Evolutionary conservation across 2,888 invertebrate genomes (phyloP), one percentile per base, ranked within the genome.

Genomic region (Sphaeridia pumilis): DNA sequence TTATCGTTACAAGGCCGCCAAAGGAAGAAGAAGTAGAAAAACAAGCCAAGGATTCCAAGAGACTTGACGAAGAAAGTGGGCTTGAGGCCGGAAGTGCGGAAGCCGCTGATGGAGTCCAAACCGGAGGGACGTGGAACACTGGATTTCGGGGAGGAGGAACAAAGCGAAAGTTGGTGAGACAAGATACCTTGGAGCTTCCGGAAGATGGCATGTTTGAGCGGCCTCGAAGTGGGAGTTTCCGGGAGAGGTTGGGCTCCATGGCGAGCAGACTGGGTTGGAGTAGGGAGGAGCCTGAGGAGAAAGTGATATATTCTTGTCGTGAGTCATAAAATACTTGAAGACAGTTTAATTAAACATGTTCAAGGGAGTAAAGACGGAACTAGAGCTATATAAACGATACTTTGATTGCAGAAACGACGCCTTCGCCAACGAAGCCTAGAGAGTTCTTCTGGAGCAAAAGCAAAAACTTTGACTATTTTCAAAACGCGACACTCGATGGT

Each of bases 401-500:
- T 7, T 5, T 4, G 3, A 17, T 38, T 41, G 3, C 49, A 49
- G 49, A 38, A 17, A 38, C 25, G 20, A 49, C 38, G 7, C 49
- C 49, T 17, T 14, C 10, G 43, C 21, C 27, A 24, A 44, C 28
- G n/a, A n/a, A n/a, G 5, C 7, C 7, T 7, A 38, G 20, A 36
- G 4, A 24, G 14, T 47, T 35, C 26, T 36, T 47, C 24, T 50
- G 50, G 50, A 44, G 44, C 12, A 50, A 50, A 26, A 50, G 34
- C 44, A 50, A 50, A 36, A 47, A 47, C 27, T 49, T 20, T 43
- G 49, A 49, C 31, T 49, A 49, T 17, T 38, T 38, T 38, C 38
- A 7, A 38, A 38, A 38, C 17, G 17, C 38, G 5, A 12, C 38
- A 5, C 7, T 17, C 4, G 12, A 7, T 14, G 12, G 20, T 17